A percentile compares a stretch with the other conserved stretches of the same genome.
phyloP scores from a whole-genome alignment of 2,113 vertebrate genomes.

The Fulica atra region DNA sequence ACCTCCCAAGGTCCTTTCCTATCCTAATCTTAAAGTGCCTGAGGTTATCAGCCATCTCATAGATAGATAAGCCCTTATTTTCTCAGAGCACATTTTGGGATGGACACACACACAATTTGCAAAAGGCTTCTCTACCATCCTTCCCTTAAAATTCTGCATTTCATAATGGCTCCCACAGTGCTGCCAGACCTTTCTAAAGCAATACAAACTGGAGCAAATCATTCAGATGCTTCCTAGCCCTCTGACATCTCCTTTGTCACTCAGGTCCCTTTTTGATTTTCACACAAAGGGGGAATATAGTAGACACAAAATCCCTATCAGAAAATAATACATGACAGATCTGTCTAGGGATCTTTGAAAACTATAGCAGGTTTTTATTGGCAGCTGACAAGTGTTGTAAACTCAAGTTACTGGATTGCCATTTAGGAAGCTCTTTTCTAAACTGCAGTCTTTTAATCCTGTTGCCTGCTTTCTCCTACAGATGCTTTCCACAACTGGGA shows the following conservation, averaged over 20 bases:
- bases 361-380: background rate
- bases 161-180: background rate
- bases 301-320: background rate
- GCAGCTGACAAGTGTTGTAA: background rate
- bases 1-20: slow-evolving; percentile 34
- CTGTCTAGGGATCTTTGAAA: background rate
- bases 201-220: background rate
- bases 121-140: background rate
- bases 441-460: background rate
- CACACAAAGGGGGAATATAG: background rate
- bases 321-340: background rate
- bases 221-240: background rate
- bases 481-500: background rate
- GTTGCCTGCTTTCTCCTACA: background rate
- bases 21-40: background rate
- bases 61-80: background rate
- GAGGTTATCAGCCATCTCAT: background rate
- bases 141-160: background rate
- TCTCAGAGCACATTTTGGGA: background rate
- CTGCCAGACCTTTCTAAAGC: background rate
- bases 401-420: background rate
- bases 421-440: background rate
- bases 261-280: background rate
- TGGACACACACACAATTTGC: background rate
- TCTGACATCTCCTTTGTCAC: background rate